Evolutionary conservation across 1,140 invertebrate genomes (phyloP), one percentile per base, ranked within the genome.

Genomic region (Trissolcus basalis): DNA sequence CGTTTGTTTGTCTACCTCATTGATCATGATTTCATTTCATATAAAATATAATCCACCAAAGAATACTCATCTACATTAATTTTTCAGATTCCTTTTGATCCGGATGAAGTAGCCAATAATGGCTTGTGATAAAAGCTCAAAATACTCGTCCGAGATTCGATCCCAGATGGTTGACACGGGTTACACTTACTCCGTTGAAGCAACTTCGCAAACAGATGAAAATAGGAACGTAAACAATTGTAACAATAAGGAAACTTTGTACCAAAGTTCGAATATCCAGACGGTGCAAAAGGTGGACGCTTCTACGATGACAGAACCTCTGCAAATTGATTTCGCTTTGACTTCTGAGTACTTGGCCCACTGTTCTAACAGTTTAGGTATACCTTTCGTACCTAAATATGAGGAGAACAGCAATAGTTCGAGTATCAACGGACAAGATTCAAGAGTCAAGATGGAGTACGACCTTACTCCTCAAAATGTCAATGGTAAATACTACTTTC

Each of bases 271-370:
- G 2, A 78, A 78, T 6, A 85, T 83, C 0, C 83, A 88, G 50
- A 86, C 84, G 0, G 80, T 86, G 41, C 83, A 89, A 12, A 90
- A 90, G 80, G 87, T 90, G 6, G 89, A 90, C 73, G 89, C 85
- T 1, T 86, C 89, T 0, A 90, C 89, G 0, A 90, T 90, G 89
- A 90, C 89, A 5, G 89, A 90, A 80, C 88, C 89, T 0, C 50
- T 88, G 19, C 83, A 86, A 54, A 87, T 88, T 60, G 87, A 88
- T 51, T 87, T 88, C 56, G 83, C 82, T 77, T 67, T 87, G 1
- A 88, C 86, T 2, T 87, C 87, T 0, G 86, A 88, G 55, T 88
- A 87, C 58, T 79, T 88, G 45, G 68, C 77, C 11, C 82, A 85
- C n/a, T 88, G 86, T 67, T 87, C 86, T 0, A 87, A 75, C 71